phyloP scores from a whole-genome alignment of 2,888 invertebrate genomes.

The Platynereis dumerilii region DNA sequence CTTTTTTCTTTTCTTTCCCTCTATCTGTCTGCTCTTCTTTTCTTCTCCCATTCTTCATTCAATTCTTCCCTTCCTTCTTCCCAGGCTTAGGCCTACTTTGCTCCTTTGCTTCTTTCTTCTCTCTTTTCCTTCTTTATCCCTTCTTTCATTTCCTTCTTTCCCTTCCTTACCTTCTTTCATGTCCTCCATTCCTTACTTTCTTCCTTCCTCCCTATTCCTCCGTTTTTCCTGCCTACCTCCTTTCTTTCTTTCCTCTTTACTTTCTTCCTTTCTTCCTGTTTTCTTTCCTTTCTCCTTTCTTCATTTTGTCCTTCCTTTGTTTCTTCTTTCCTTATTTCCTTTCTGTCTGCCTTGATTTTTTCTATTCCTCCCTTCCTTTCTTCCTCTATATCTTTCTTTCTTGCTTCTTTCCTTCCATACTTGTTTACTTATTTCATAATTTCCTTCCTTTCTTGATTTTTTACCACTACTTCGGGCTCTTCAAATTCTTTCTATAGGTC shows the following conservation, averaged over 20 bases:
- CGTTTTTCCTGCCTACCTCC: background rate
- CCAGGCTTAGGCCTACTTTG: background rate
- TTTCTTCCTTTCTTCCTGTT: background rate
- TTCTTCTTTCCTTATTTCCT: background rate
- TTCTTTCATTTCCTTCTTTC: background rate
- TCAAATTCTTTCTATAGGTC: too few relatives aligned
- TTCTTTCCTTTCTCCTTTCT: background rate
- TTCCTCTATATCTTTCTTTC: background rate
- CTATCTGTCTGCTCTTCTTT: background rate
- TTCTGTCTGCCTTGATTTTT: background rate
- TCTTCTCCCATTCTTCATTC: background rate
- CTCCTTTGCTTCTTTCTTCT: background rate
- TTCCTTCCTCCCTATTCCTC: background rate
- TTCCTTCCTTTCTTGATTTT: too few relatives aligned
- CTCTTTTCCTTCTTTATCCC: background rate
- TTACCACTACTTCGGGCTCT: too few relatives aligned
- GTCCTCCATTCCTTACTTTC: background rate
- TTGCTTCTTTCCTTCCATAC: too few relatives aligned
- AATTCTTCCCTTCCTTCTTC: background rate
- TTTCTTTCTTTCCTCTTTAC: background rate
- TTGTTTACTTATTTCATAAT: too few relatives aligned
- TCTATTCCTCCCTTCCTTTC: background rate
- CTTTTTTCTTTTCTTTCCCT: background rate
- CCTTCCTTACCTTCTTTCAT: background rate
- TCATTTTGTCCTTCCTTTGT: background rate